Conservation (phyloP, 2,888 invertebrate genomes). For the Aphodius sticticus region DNA sequence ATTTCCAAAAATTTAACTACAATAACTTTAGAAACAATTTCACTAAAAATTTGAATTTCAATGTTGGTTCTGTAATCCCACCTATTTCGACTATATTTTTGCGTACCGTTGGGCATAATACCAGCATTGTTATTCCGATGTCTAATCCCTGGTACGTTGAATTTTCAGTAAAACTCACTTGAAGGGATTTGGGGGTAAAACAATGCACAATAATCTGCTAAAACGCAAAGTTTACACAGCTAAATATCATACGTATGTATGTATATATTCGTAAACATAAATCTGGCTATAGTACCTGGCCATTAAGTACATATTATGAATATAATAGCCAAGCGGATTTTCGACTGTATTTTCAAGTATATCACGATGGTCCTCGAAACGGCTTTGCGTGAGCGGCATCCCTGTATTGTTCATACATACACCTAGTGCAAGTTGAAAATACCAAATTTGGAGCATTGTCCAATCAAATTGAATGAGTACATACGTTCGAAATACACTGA, state of each 20-base stretch:
- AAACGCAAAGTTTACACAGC: background rate
- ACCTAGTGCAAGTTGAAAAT: background rate
- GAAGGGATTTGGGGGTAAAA: background rate
- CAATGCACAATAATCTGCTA: background rate
- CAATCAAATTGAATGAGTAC: too few relatives aligned
- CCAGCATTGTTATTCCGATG: background rate
- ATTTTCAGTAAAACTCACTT: background rate
- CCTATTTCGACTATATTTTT: background rate
- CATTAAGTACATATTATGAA: slow-evolving; percentile 4
- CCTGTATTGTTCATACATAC: background rate
- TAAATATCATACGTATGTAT: background rate
- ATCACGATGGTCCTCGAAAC: background rate
- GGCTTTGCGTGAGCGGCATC: background rate
- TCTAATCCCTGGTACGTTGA: background rate
- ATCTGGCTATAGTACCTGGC: background rate
- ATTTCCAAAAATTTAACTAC: too few relatives aligned
- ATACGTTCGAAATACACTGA: too few relatives aligned
- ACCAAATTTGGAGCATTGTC: too few relatives aligned
- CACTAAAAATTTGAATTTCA: too few relatives aligned
- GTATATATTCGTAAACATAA: background rate
- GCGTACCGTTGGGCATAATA: background rate
- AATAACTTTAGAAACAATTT: too few relatives aligned
- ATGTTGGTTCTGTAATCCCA: too few relatives aligned
- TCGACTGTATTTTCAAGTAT: background rate
- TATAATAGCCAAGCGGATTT: background rate